Evolutionary conservation across 2,888 invertebrate species (phyloP), one percentile per base, ranked within the genome.

Genomic region (Shargacucullia verbasci): DNA sequence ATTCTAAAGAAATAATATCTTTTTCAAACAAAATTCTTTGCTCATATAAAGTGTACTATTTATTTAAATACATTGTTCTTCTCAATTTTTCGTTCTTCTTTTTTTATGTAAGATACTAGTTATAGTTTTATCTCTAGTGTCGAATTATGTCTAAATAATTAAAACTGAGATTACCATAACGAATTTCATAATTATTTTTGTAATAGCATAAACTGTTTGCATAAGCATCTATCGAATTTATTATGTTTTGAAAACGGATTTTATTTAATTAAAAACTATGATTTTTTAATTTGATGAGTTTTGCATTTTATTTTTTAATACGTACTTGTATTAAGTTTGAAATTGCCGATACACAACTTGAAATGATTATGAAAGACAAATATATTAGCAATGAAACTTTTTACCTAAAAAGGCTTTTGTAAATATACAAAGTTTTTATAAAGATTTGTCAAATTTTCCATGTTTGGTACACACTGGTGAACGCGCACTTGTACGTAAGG

Each of bases 161-260:
- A 49, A 76, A 73, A 79, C 73, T 76, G 84, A 81, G 80, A 81
- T 82, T 82, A 79, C 73, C 70, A 66, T 75, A 67, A 79, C 74
- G 80, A 80, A 79, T 83, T 78, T 76, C 66, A 79, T 73, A 50
- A 54, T 63, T 60, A 48, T 59, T 46, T 55, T 48, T 73, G 61
- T 71, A 60, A 14, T 56, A 65, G 45, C 20, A 45, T 44, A 57
- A 40, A 66, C 35, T 52, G 27, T 71, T 55, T 67, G 49, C 40
- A 47, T 58, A 73, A 64, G 59, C 66, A 71, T 73, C 61, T 72
- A 63, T 55, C 65, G 76, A 78, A 71, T 73, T 73, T 68, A 70
- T 75, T 64, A 53, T 76, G 72, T 76, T 70, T 70, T 70, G 38
- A 61, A 59, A 45, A 44, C 46, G 34, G 60, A 9, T 67, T 76